Evolutionary conservation across 1,140 invertebrate species (phyloP), one percentile per base, ranked within the genome.

Genomic region (Trachelipus rathkii): DNA sequence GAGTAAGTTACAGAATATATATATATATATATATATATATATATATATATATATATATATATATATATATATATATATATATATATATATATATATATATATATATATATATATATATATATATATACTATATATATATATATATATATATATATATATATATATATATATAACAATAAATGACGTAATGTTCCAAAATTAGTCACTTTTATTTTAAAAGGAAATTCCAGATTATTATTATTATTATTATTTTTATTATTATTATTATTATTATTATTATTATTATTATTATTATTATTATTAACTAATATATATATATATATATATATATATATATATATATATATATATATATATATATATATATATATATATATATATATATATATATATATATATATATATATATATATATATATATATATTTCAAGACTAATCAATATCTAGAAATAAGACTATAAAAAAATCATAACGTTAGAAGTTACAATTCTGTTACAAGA

Each of bases 291-390:
- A 33, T 33, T 33, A 33, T 33, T 33, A 60, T 60, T 60, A 1
- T 21, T 60, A 1, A 3, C 8, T 60, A 2, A 60, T 60, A 60
- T 60, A 60, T 60, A 60, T 60, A 60, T 60, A 21, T 60, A 60
- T 60, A 60, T 60, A 60, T 60, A 60, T 60, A 60, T 60, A 60
- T 60, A 60, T 60, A 60, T 60, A 60, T 60, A 60, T 60, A 60
- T 60, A 60, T 60, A 60, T 60, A 60, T 60, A 60, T 60, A 21
- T 60, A 60, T 60, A 60, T 60, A 60, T 60, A 60, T 60, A 60
- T 60, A 60, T 21, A 60, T 60, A 60, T 21, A 60, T n/a, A 60
- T 60, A 60, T 60, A 60, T 60, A 60, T 60, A 60, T 60, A 60
- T 21, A 21, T 60, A 60, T 60, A 60, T 60, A 60, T 60, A 60